These are phyloP conservation scores for Beris morrisii DNA, from an alignment of 2,888 invertebrate genomes.

Conservation along the genomic window DNA sequence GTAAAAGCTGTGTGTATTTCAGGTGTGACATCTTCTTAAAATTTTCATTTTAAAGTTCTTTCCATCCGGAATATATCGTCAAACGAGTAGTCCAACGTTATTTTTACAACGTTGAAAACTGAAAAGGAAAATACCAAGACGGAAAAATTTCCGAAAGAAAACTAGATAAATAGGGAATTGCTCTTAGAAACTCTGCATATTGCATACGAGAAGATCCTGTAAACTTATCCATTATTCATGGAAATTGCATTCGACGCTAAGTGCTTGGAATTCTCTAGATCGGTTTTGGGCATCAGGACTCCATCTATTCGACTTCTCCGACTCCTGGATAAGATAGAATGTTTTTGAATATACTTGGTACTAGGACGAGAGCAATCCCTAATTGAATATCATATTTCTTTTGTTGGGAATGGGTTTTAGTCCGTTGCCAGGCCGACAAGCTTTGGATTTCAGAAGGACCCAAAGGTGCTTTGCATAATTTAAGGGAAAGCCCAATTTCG, in stretches of 20 bases:
- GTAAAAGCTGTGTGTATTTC: too few species aligned
- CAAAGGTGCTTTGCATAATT: conserved; percentile 29
- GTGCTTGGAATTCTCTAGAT: conserved; percentile 6
- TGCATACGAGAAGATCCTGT: conserved; percentile 15
- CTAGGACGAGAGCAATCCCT: background rate
- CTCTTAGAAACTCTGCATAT: conserved; percentile 9
- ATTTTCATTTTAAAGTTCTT: too few species aligned
- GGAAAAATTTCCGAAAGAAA: conserved; percentile 5
- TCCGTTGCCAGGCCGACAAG: background rate
- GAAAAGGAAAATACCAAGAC: conserved; percentile 7
- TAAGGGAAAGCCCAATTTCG: conserved; percentile 27
- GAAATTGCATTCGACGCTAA: conserved; percentile 24
- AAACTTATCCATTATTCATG: conserved; percentile 27
- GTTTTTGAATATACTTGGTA: background rate
- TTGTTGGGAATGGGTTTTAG: conserved; percentile 9
- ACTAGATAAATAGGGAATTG: too few species aligned
- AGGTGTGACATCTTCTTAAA: too few species aligned
- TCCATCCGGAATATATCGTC: too few species aligned
- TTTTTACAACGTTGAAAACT: background rate
- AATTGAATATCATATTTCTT: conserved; percentile 29
- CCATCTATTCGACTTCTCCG: background rate
- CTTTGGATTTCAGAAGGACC: background rate
- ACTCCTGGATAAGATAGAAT: background rate
- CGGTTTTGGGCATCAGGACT: background rate
- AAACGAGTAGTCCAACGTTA: too few species aligned